These are phyloP conservation scores for Bufo gargarizans DNA, from an alignment of 2,113 vertebrate genomes.

Conservation along the genomic window DNA sequence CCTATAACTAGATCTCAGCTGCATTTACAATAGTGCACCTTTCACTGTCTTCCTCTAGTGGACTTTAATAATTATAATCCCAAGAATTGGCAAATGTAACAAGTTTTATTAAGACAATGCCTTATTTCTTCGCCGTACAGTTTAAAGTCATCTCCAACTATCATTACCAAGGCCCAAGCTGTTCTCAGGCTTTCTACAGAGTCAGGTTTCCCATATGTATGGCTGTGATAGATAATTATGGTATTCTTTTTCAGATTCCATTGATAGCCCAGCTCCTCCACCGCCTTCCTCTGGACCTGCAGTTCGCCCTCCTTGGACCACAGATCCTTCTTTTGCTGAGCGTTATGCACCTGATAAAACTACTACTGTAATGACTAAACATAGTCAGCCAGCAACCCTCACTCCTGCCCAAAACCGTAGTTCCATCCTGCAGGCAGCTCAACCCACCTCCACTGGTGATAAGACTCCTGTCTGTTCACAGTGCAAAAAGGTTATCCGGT, in stretches of 20 bases:
- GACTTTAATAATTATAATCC: neutral
- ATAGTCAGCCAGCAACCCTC: constrained; percentile 87
- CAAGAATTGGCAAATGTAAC: too few species aligned
- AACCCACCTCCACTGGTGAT: constrained; percentile 74
- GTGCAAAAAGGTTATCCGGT: constrained; percentile 98
- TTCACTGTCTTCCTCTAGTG: neutral
- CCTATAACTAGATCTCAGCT: neutral
- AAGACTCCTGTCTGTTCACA: constrained; percentile 90
- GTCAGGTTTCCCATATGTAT: neutral
- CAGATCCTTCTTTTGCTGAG: constrained; percentile 87
- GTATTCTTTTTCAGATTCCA: constrained; percentile 18
- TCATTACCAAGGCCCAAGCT: neutral
- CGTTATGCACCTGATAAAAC: constrained; percentile 94
- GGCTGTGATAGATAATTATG: neutral
- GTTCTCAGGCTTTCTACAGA: neutral
- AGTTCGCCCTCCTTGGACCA: constrained; percentile 92
- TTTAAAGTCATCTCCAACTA: neutral
- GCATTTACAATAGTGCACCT: neutral
- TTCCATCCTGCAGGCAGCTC: constrained; percentile 94
- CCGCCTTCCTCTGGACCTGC: constrained; percentile 67
- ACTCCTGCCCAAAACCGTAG: constrained; percentile 94
- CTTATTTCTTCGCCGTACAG: neutral
- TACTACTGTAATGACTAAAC: constrained; percentile 91
- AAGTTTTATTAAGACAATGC: neutral
- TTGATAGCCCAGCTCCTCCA: constrained; percentile 67